These are phyloP conservation scores for Sthenelais limicola DNA, from an alignment of 2,888 invertebrate species.

Conservation along the genomic window DNA sequence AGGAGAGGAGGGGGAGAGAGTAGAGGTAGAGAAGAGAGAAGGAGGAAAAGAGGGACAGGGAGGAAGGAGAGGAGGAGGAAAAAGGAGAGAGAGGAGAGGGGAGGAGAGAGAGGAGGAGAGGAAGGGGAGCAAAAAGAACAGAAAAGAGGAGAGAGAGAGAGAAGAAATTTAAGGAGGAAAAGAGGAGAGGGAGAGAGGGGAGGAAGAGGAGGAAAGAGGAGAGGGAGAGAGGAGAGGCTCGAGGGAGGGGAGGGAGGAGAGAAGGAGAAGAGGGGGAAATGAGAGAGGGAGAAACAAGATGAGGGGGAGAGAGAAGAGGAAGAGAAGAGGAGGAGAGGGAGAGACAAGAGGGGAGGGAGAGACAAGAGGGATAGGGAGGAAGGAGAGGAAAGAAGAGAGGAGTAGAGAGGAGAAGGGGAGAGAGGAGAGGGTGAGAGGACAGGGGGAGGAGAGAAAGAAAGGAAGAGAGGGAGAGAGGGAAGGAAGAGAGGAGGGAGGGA, in stretches of 20 bases:
- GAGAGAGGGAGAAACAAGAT: background rate
- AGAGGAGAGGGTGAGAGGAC: no score
- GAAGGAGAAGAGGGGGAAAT: slow-evolving; percentile 3
- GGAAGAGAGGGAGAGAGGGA: slow-evolving; percentile 8
- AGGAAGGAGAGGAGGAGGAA: background rate
- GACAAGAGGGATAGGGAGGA: no score
- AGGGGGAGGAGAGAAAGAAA: slow-evolving; percentile 7
- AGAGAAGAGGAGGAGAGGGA: no score
- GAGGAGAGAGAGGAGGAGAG: slow-evolving; percentile 3
- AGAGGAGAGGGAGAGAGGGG: background rate
- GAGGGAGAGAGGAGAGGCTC: no score
- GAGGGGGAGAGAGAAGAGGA: no score
- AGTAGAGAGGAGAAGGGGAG: no score
- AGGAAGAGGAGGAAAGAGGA: no score
- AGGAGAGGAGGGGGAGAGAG: no score
- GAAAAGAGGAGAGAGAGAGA: slow-evolving; percentile 8
- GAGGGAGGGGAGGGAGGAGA: no score
- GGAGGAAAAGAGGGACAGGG: background rate
- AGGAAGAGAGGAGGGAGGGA: no score
- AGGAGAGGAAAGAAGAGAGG: slow-evolving; percentile 7
- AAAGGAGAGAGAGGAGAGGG: background rate
- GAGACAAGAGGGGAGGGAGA: slow-evolving; percentile 4
- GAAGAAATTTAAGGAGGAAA: slow-evolving; percentile 7
- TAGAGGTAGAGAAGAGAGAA: background rate
- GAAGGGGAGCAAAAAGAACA: background rate